phyloP scores from a whole-genome alignment of 1,140 invertebrate genomes.

The Diorhabda carinulata region DNA sequence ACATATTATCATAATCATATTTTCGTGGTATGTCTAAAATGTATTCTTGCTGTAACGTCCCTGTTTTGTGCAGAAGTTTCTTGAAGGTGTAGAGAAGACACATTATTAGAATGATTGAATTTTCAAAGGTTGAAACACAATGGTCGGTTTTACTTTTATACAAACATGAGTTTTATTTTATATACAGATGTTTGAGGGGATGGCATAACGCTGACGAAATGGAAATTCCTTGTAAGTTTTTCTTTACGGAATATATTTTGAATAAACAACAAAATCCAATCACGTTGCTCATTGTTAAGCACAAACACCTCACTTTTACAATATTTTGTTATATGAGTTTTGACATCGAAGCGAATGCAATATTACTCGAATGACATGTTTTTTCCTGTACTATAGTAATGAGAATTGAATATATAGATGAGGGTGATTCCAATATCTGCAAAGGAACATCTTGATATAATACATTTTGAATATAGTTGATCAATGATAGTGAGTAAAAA shows the following conservation, averaged over 20 bases:
- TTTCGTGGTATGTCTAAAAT: not conserved
- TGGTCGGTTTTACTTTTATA: not conserved
- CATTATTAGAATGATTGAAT: not conserved
- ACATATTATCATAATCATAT: not conserved
- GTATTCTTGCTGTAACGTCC: not conserved
- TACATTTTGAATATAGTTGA: no score
- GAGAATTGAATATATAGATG: no score
- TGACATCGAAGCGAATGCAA: no score
- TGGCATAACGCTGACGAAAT: not conserved
- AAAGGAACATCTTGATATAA: no score
- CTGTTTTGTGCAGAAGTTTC: not conserved
- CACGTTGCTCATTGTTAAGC: not conserved
- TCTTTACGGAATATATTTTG: not conserved
- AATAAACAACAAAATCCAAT: not conserved
- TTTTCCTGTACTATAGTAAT: no score
- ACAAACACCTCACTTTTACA: no score
- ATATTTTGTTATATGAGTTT: no score
- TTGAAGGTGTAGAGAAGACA: not conserved
- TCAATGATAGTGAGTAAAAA: no score
- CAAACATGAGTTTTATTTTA: not conserved
- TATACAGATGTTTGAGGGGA: not conserved
- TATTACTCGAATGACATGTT: no score
- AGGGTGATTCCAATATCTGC: no score
- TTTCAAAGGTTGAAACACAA: slow-evolving; percentile 1
- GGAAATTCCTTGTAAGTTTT: not conserved